Percentiles rank a stretch among this genome's conserved stretches.
phyloP scores from a whole-genome alignment of 2,113 vertebrate species.

The Crotophaga sulcirostris region DNA sequence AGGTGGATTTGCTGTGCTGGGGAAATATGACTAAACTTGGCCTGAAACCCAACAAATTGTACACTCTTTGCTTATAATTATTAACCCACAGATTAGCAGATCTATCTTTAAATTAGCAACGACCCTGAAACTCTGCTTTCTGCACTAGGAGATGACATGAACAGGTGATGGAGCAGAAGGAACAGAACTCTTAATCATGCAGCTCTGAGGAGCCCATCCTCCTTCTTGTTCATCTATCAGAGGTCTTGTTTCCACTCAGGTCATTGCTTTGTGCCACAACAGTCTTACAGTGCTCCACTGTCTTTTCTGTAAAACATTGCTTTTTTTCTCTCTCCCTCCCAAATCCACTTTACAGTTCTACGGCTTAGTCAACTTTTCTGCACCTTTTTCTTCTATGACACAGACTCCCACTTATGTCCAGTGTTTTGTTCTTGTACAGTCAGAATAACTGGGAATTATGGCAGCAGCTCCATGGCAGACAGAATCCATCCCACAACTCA shows the following conservation, averaged over 20 bases:
- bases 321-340: not conserved
- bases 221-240: not conserved
- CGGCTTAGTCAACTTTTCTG: not conserved
- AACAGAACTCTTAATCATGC: not conserved
- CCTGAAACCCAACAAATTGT: slow-evolving; percentile 42
- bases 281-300: not conserved
- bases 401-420: not conserved
- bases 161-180: not conserved
- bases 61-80: slow-evolving; percentile 50
- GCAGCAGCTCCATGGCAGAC: not conserved
- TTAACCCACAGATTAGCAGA: slow-evolving; percentile 35
- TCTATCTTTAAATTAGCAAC: slow-evolving; percentile 9
- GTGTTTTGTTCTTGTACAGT: not conserved
- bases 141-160: not conserved
- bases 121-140: not conserved
- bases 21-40: slow-evolving; percentile 65
- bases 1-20: slow-evolving; percentile 47
- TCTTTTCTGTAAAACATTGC: not conserved
- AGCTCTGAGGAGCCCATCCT: not conserved
- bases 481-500: not conserved
- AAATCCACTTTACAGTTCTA: not conserved
- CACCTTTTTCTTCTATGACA: not conserved
- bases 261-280: not conserved
- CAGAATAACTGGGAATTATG: not conserved
- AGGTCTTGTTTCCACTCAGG: not conserved